Percentiles rank a stretch among this genome's conserved stretches.
Conservation (phyloP, 2,797 vertebrate genomes). For the Hipposideros larvatus region DNA sequence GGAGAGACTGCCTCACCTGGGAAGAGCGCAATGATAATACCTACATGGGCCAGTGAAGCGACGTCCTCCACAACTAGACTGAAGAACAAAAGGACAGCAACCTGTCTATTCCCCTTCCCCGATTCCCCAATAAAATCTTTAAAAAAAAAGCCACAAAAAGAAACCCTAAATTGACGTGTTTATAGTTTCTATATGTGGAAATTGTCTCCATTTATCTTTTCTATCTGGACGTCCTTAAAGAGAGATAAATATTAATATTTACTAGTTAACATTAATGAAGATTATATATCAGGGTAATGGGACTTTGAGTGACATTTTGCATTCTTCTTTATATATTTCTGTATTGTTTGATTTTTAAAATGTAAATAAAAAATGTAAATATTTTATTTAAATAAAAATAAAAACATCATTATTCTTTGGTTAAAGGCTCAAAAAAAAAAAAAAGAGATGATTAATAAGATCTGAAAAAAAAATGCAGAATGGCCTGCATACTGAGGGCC, state of each 20-base stretch:
- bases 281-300: background rate
- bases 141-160: no score
- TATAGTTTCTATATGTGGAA: background rate
- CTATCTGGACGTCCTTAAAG: background rate
- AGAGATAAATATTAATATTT: background rate
- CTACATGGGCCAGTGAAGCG: no score
- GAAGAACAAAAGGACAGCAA: no score
- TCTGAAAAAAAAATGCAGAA: background rate
- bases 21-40: no score
- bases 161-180: background rate
- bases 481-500: background rate
- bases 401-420: background rate
- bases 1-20: no score
- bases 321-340: background rate
- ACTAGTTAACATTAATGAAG: background rate
- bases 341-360: background rate
- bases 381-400: background rate
- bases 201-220: background rate
- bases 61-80: no score
- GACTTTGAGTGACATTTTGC: background rate
- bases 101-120: no score
- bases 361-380: no score
- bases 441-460: background rate
- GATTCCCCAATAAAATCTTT: no score
- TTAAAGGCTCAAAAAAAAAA: background rate